phyloP scores from a whole-genome alignment of 2,797 vertebrate genomes.

The Nyctibius grandis region DNA sequence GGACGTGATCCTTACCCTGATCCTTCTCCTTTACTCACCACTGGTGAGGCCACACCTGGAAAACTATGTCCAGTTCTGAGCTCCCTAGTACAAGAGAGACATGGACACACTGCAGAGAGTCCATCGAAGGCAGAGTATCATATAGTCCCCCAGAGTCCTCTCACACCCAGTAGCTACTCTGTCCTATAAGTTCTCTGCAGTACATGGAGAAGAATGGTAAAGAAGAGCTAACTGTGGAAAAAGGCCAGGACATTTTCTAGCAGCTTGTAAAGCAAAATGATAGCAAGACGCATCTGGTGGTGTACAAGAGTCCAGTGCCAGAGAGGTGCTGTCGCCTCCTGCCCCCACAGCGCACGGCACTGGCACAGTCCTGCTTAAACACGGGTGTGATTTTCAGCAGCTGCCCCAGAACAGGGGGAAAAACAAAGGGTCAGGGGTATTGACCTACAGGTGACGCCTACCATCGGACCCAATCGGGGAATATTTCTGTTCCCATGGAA shows the following conservation, averaged over 20 bases:
- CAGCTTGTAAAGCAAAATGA: neutral
- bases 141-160: neutral
- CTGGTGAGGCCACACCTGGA: neutral
- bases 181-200: neutral
- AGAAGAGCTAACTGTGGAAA: neutral
- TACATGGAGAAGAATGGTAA: neutral
- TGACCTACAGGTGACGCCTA: neutral
- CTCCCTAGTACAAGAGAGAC: too few relatives aligned
- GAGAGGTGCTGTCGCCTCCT: neutral
- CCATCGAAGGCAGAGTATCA: fast-evolving
- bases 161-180: too few relatives aligned
- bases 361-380: neutral
- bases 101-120: too few relatives aligned
- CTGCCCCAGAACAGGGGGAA: neutral
- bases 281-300: neutral
- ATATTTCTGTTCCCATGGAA: neutral
- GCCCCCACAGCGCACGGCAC: neutral
- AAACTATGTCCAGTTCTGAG: neutral
- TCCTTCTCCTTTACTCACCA: neutral
- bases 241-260: neutral
- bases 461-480: fast-evolving
- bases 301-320: fast-evolving
- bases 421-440: neutral
- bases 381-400: neutral
- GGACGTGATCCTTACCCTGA: neutral